These are phyloP conservation scores for Argya squamiceps DNA, from an alignment of 2,797 vertebrate species.

Conservation along the genomic window DNA sequence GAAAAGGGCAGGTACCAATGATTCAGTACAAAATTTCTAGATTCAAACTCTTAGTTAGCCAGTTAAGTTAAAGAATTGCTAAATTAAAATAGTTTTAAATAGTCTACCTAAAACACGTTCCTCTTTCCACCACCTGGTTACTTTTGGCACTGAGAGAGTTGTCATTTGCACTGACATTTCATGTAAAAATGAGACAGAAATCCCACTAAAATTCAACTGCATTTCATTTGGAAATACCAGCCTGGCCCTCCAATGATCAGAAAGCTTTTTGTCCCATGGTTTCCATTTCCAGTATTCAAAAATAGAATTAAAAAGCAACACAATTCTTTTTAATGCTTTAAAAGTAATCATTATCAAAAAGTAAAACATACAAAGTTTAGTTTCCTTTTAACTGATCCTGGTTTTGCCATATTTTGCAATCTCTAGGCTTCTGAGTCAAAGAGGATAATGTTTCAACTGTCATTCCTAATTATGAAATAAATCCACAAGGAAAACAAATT, in stretches of 20 bases:
- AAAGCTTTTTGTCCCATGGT: not conserved
- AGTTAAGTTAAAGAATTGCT: not conserved
- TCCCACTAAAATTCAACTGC: not conserved
- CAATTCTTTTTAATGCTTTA: not conserved
- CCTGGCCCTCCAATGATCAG: not conserved
- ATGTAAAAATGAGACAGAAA: not conserved
- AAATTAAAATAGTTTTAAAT: not conserved
- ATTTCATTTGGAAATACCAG: not conserved
- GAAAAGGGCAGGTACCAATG: not conserved
- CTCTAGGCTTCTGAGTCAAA: not conserved
- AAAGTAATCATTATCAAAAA: not conserved
- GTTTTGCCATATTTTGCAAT: not conserved
- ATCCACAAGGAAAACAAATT: constrained; percentile 15
- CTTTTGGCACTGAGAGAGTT: not conserved
- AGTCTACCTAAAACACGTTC: not conserved
- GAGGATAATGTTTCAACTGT: not conserved
- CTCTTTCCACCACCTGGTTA: not conserved
- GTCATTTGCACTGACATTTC: not conserved
- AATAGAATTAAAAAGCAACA: not conserved
- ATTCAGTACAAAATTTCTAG: not conserved
- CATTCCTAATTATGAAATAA: constrained; percentile 29
- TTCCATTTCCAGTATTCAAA: not conserved
- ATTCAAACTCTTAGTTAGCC: not conserved
- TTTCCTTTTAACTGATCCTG: not conserved
- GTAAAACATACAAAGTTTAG: not conserved